These are phyloP conservation scores for Dipus sagitta DNA, from an alignment of 2,797 vertebrate species.

Conservation along the genomic window DNA sequence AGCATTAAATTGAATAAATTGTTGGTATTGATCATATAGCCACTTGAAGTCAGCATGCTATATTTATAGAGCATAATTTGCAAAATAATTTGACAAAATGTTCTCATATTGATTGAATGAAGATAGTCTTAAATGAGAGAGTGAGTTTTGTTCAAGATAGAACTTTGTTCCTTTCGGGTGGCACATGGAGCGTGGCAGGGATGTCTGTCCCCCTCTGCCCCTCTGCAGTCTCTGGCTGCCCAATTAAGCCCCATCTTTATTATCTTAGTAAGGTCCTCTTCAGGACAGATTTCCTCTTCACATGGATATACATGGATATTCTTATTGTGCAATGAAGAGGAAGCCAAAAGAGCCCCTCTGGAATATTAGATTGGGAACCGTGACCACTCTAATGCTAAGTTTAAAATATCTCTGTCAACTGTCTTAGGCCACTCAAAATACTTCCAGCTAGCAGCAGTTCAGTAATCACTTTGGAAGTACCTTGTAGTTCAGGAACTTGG, in stretches of 20 bases:
- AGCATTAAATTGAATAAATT: conserved; percentile 22
- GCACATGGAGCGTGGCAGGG: too few species aligned
- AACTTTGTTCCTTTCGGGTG: background rate
- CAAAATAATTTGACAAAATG: conserved; percentile 5
- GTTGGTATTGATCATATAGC: background rate
- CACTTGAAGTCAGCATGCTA: background rate
- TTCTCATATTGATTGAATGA: background rate
- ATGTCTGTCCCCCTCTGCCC: background rate
- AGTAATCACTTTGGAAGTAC: background rate
- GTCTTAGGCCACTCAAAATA: background rate
- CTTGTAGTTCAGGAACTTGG: background rate
- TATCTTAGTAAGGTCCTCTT: background rate
- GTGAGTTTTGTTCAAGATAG: background rate
- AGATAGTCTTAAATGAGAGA: background rate
- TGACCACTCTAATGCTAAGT: background rate
- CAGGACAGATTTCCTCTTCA: background rate
- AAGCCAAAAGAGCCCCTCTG: background rate
- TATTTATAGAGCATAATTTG: conserved; percentile 37
- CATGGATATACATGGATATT: background rate
- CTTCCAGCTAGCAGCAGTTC: background rate
- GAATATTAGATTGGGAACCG: background rate
- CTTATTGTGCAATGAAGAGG: conserved; percentile 47
- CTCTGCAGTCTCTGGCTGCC: background rate
- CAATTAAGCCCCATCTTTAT: background rate
- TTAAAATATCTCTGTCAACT: background rate